phyloP scores from a whole-genome alignment of 2,113 vertebrate genomes.

The Hepsetus odoe region DNA sequence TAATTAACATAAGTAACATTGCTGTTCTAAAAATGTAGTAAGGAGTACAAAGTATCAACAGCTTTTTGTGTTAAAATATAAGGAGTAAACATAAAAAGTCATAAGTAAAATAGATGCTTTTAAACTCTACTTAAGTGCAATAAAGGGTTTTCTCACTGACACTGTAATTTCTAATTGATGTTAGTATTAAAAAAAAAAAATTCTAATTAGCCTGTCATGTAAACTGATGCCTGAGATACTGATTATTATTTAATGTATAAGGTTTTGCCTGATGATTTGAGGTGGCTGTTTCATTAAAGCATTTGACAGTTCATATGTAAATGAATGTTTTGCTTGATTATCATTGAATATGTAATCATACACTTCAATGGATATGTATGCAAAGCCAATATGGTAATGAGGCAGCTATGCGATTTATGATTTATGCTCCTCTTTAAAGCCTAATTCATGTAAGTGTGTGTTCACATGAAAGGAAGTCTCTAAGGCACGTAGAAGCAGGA shows the following conservation, averaged over 20 bases:
- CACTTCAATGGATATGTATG: conserved; percentile 1
- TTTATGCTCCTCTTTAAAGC: neutral
- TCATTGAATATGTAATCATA: conserved; percentile 49
- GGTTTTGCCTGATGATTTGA: neutral
- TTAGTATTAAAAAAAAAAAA: neutral
- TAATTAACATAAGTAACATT: too few relatives aligned
- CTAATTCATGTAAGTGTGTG: conserved; percentile 32
- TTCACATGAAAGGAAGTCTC: conserved; percentile 46
- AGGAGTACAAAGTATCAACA: too few relatives aligned
- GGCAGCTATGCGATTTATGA: conserved; percentile 19
- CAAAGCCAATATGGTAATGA: conserved; percentile 21
- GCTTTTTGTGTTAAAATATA: too few relatives aligned
- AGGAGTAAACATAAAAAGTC: too few relatives aligned
- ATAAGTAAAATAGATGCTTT: too few relatives aligned
- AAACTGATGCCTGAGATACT: neutral
- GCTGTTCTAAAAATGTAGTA: too few relatives aligned
- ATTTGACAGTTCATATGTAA: neutral
- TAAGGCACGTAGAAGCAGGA: conserved; percentile 41
- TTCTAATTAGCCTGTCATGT: conserved; percentile 13
- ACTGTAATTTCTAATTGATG: neutral
- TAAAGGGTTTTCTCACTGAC: neutral
- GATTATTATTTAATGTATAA: neutral
- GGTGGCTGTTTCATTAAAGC: neutral
- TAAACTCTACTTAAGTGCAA: too few relatives aligned
- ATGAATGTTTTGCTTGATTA: conserved; percentile 46